Base-by-base conservation (phyloP, 2,888 invertebrate genomes). In the Drosophila atripex region DNA sequence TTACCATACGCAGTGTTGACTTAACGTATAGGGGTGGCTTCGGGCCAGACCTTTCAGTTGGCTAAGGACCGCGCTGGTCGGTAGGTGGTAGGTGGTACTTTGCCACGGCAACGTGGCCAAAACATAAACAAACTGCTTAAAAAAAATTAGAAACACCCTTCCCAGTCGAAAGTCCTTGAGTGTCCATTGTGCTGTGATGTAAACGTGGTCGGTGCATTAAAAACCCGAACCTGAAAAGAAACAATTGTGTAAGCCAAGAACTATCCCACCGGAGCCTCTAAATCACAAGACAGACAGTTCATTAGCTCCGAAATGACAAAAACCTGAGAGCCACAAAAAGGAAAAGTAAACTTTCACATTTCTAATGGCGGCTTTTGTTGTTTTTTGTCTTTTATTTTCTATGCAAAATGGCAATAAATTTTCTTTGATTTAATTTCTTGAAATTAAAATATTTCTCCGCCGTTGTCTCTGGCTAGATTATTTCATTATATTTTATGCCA, bases 301-400 rank as follows among this genome's bases (percentile, higher is more conserved):
- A 84, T 80, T 80, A 80, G 80, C 61, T 71, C 21, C 23, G 18
- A 64, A 53, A 61, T 39, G 14, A 30, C 38, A 18, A n/a, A 28
- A 43, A 53, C 59, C 39, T 41, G 59, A 59, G 32, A 58, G 41
- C 21, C 41, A 45, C 58, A 50, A 72, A 76, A 82, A 79, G 77
- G 74, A 87, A 82, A 87, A 86, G 75, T 75, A 50, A 87, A 83
- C 88, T 83, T 83, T 83, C 83, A 86, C 88, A 86, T 83, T 77
- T 77, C 70, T 78, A 78, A 75, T 75, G 73, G 75, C 55, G 50
- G 38, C 21, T 47, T 56, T 66, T 64, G 54, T 68, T 59, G 52
- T 39, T 38, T 51, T 72, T 21, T 23, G 46, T 28, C 69, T 73
- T 28, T 56, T 51, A 51, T 49, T 54, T 49, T 28, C 69, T 73